Base-by-base conservation (phyloP, 2,888 invertebrate species). In the Nysson spinosus region DNA sequence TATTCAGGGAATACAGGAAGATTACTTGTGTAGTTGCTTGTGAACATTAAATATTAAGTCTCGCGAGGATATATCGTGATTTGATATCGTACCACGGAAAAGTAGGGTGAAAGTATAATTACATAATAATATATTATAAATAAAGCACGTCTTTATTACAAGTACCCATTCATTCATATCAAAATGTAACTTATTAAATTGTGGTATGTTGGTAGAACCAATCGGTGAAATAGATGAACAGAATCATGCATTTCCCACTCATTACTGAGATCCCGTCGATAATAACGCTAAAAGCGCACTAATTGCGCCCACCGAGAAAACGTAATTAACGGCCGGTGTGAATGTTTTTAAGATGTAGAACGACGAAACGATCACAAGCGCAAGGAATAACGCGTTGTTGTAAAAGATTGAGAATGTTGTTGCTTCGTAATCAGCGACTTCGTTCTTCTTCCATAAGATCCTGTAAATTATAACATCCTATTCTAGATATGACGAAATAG, bases 351-450 rank as follows among this genome's bases (percentile, higher is more conserved):
- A 90, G 54, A 99, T 84, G 88, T 97, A 98, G 90, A 99, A 99
- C 80, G 98, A 98, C 77, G 93, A 92, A 72, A 98, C 91, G 77
- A 99, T 96, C 50, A 99, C 94, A 62, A 98, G 91, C 55, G 97
- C 94, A 88, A 99, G 89, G 89, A 96, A 99, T 68, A 99, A 88
- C 12, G 98, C 95, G 85, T 99, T 99, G 90, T 98, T 99, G 91
- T 98, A 99, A 89, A 99, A 99, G 83, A 99, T 98, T 42, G 99
- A 95, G 88, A 97, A 98, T 1, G 98, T 98, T 26, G 98, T 99
- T 0, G 99, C 98, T 89, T 99, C 99, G 85, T 97, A 98, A 87
- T 99, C 99, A 16, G 99, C 99, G 7, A 99, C 98, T 90, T 99
- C 99, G 88, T 99, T 99, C 89, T 99, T 99, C 89, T 99, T 98